Evolutionary conservation across 1,140 invertebrate species (phyloP), one percentile per base, ranked within the genome.

Genomic region (Wasmannia auropunctata): DNA sequence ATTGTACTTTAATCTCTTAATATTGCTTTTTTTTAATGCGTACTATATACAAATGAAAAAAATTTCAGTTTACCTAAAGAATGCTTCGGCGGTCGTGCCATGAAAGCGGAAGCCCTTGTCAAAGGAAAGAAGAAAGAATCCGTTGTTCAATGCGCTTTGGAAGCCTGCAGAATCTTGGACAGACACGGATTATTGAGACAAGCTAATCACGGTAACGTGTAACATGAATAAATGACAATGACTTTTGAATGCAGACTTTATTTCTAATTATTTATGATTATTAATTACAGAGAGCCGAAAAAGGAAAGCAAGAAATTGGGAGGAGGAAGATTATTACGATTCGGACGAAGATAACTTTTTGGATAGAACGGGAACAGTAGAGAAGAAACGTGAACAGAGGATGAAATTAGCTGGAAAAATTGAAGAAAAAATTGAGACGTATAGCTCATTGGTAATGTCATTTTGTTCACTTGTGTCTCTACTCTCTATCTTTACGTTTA

Each of bases 321-420:
- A 97, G 92, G 98, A 98, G 51, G 97, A 98, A 93, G 98, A 99
- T 95, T 99, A 96, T 93, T 99, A 99, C 94, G 98, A 99, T 92
- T 99, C 98, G n/a, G 99, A 99, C 93, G 99, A 99, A 86, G 99
- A 99, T 94, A 98, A 97, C 22, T 99, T 98, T 95, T 96, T 99
- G 70, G 99, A 99, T 94, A 95, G 99, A 90, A 99, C 99, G 11
- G 99, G 99, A 8, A 97, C 97, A 69, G 96, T 99, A 43, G 98
- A 99, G 93, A 97, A 97, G 85, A 99, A 99, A 94, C 95, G 99
- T 19, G 95, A 97, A 88, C 96, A 96, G 84, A 95, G 98, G 90
- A 98, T 98, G 97, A 95, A 96, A 95, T 91, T 96, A 88, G 96
- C 96, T 90, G 96, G 97, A 56, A 97, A 97, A 92, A 85, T 96